These are phyloP conservation scores for Sturnira hondurensis DNA, from an alignment of 2,113 vertebrate genomes.

Conservation along the genomic window DNA sequence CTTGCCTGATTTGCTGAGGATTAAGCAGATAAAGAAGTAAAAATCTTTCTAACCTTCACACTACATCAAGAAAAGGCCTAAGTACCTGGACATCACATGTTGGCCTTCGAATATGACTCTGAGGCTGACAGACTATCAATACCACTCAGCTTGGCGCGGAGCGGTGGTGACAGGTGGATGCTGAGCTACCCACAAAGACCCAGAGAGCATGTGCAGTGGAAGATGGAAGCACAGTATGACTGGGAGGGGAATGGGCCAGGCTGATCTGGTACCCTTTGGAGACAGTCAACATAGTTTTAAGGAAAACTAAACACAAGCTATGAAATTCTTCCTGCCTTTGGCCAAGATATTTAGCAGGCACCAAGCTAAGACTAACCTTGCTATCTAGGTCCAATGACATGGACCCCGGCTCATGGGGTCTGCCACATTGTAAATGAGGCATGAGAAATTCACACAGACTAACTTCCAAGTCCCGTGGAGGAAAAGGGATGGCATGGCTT, in stretches of 20 bases:
- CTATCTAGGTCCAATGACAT: neutral
- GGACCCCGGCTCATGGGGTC: too few relatives aligned
- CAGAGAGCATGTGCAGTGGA: neutral
- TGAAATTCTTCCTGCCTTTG: neutral
- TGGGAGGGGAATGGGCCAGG: neutral
- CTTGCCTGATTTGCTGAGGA: conserved; percentile 29
- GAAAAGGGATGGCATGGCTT: too few relatives aligned
- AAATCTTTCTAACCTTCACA: conserved; percentile 26
- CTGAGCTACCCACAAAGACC: neutral
- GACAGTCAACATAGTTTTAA: neutral
- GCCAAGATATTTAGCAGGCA: neutral
- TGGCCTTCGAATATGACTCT: conserved; percentile 36
- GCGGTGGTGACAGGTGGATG: neutral
- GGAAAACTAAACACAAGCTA: neutral
- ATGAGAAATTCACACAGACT: too few relatives aligned
- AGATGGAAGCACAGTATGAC: neutral
- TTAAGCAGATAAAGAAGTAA: neutral
- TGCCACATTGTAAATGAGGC: too few relatives aligned
- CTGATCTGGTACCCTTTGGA: neutral
- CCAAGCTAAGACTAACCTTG: neutral
- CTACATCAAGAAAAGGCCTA: conserved; percentile 39
- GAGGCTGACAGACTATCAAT: conserved; percentile 43
- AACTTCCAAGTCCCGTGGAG: too few relatives aligned
- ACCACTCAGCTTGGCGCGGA: conserved; percentile 17
- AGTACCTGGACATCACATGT: neutral